A percentile compares a stretch with the other conserved stretches of the same genome.
phyloP scores from a whole-genome alignment of 2,888 invertebrate species.

The Stictocephala bisonia region DNA sequence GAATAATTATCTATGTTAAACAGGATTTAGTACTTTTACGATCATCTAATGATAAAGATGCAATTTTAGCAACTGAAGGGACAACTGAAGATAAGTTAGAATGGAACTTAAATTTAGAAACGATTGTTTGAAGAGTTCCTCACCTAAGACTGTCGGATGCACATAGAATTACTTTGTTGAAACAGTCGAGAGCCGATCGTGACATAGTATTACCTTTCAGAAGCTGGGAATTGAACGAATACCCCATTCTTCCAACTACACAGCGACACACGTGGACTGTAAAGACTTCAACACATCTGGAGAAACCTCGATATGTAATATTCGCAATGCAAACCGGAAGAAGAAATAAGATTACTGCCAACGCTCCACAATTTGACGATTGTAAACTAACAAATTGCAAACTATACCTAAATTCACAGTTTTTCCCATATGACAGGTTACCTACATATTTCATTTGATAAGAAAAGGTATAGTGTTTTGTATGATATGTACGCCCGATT shows the following conservation, averaged over 20 bases:
- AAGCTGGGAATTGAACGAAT: constrained; percentile 63
- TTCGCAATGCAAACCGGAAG: constrained; percentile 63
- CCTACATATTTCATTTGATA: constrained; percentile 60
- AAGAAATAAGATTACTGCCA: constrained; percentile 58
- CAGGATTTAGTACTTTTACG: constrained; percentile 62
- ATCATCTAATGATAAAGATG: constrained; percentile 59
- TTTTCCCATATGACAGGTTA: constrained; percentile 62
- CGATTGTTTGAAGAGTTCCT: constrained; percentile 56
- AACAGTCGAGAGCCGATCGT: constrained; percentile 43
- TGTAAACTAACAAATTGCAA: constrained; percentile 62
- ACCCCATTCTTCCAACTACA: constrained; percentile 61
- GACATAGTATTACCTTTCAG: constrained; percentile 58
- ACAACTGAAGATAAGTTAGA: constrained; percentile 36
- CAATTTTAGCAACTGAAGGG: constrained; percentile 48
- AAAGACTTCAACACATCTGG: constrained; percentile 60
- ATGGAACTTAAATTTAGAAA: constrained; percentile 47
- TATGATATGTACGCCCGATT: constrained; percentile 60
- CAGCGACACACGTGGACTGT: constrained; percentile 60
- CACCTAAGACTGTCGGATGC: constrained; percentile 54
- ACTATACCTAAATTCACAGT: constrained; percentile 62
- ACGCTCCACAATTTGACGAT: constrained; percentile 56
- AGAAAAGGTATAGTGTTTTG: constrained; percentile 56
- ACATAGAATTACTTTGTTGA: constrained; percentile 57
- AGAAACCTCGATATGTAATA: constrained; percentile 63
- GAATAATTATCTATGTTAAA: constrained; percentile 63